phyloP scores from a whole-genome alignment of 2,113 vertebrate species.

The Vanacampus margaritifer region DNA sequence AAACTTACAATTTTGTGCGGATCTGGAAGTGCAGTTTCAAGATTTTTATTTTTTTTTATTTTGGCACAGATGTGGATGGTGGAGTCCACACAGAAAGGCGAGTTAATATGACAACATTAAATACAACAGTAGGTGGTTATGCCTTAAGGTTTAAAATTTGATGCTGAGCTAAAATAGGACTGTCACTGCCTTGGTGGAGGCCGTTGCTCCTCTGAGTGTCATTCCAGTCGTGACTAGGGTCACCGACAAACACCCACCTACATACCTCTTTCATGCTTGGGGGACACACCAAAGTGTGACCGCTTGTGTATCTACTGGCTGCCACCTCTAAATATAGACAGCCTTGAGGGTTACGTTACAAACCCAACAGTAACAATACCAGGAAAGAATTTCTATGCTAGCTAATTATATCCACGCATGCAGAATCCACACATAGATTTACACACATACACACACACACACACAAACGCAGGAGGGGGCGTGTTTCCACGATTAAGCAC shows the following conservation, averaged over 20 bases:
- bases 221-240: not conserved
- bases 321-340: conserved; percentile 57
- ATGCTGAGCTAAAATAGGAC: not conserved
- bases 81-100: too few species aligned
- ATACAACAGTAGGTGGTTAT: not conserved
- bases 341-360: conserved; percentile 49
- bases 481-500: conserved; percentile 23
- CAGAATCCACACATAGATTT: conserved; percentile 2
- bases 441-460: not conserved
- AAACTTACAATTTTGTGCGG: too few species aligned
- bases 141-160: not conserved
- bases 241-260: not conserved
- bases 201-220: not conserved
- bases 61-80: too few species aligned
- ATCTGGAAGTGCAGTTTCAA: too few species aligned
- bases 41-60: too few species aligned
- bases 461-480: conserved; percentile 7
- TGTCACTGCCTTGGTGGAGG: not conserved
- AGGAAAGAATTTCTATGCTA: conserved; percentile 51
- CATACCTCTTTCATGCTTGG: conserved; percentile 14
- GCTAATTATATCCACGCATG: conserved; percentile 52
- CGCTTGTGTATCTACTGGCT: conserved; percentile 20
- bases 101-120: not conserved
- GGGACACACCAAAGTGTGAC: conserved; percentile 37
- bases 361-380: conserved; percentile 55